Base-by-base conservation (phyloP, 2,113 vertebrate species). In the Grammomys dolichurus region DNA sequence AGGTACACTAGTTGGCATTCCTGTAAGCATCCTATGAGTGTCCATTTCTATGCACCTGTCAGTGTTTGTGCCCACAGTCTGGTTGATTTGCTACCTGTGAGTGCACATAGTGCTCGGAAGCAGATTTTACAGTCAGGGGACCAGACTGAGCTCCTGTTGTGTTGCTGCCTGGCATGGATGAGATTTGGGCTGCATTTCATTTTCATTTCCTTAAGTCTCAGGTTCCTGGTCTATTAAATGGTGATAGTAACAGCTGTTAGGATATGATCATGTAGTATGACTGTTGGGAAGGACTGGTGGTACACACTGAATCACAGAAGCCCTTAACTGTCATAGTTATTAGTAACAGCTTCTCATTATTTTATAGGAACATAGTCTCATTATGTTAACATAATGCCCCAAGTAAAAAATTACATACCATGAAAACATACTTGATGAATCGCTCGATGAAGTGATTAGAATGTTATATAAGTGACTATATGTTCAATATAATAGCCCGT, bases 171-270 rank as follows among this genome's bases (percentile, higher is more conserved):
- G 82, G 17, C 58, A 1, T 84, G 14, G 93, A 0, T 90, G 31
- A 87, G n/a, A 93, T 84, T 20, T n/a, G 46, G 54, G 7, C 65
- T 31, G 11, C 24, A 87, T 95, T 94, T 97, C 72, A 76, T 94
- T 46, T 40, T 69, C 46, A 46, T 92, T 87, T 69, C 40, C 19
- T 36, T 67, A 58, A 85, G 31, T 12, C 40, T 90, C 48, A 67
- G 63, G 81, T 95, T 92, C 54, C 76, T 91, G 48, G 48, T 36
- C 77, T 85, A 13, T 69, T 73, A 93, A 89, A 56, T 81, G 51
- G 24, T 69, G 24, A 31, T n/a, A 7, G 40, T 48, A 48, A 72
- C 58, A 70, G 17, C 6, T 33, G 0, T 63, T 13, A 28, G 89
- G 58, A 10, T 80, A 31, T 20, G 51, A 28, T 26, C 2, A 5